A percentile compares a stretch with the other conserved stretches of the same genome.
phyloP scores from a whole-genome alignment of 2,888 invertebrate genomes.

The Mycalesis mineus region DNA sequence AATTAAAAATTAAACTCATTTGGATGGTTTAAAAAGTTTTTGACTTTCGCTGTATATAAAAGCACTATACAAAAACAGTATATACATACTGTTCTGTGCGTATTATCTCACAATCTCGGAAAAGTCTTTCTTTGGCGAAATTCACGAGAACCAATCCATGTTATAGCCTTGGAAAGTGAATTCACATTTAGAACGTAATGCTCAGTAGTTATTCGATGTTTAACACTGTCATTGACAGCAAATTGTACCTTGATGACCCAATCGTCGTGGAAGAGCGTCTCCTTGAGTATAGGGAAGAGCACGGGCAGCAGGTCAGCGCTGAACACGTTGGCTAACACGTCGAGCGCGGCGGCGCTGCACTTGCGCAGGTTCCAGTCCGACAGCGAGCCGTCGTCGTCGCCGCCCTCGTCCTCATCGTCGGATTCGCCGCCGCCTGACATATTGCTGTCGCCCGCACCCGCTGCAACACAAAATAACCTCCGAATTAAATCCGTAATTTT shows the following conservation, averaged over 20 bases:
- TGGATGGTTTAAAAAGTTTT: no score
- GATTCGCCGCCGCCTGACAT: slow-evolving; percentile 80
- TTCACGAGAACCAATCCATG: no score
- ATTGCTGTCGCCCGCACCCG: slow-evolving; percentile 75
- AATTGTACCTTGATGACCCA: slow-evolving; percentile 94
- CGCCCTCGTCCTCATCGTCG: slow-evolving; percentile 87
- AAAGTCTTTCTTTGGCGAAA: no score
- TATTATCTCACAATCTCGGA: no score
- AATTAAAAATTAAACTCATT: no score
- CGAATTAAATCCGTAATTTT: no score
- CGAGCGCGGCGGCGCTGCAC: slow-evolving; percentile 98
- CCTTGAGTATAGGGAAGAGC: slow-evolving; percentile 96
- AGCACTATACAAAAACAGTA: no score
- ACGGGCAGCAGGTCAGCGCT: slow-evolving; percentile 95
- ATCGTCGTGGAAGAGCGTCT: slow-evolving; percentile 95
- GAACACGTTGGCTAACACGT: slow-evolving; percentile 98
- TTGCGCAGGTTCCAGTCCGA: slow-evolving; percentile 99
- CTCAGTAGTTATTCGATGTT: no score
- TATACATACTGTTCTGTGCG: no score
- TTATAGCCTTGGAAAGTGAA: no score
- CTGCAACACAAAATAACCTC: slow-evolving; percentile 29
- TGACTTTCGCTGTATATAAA: no score
- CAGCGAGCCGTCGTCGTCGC: slow-evolving; percentile 91
- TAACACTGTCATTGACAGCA: neutral
- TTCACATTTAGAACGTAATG: no score